Conservation (phyloP, 1,140 invertebrate genomes). For the Temnothorax curvispinosus region DNA sequence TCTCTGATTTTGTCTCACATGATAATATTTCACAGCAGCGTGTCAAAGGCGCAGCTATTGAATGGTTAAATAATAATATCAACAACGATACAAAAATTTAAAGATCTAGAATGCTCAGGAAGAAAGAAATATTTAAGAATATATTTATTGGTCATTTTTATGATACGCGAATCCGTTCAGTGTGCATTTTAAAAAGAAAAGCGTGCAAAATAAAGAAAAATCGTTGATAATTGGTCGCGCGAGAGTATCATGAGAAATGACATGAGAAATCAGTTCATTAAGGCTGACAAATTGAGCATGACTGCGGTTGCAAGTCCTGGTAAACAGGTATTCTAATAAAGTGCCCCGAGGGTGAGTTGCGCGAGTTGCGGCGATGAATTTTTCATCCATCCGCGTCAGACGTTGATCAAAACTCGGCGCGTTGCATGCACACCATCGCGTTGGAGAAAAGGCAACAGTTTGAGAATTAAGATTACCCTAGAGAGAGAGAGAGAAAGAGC, state of each 20-base stretch:
- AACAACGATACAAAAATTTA: background rate
- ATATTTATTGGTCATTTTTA: background rate
- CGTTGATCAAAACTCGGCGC: slow-evolving; percentile 63
- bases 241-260: background rate
- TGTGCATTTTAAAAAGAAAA: background rate
- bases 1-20: background rate
- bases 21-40: background rate
- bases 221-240: background rate
- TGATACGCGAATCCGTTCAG: background rate
- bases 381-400: slow-evolving; percentile 58
- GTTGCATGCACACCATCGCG: background rate
- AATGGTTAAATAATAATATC: background rate
- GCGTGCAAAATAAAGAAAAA: background rate
- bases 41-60: background rate
- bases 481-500: slow-evolving; percentile 53
- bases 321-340: slow-evolving; percentile 71
- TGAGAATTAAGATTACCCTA: slow-evolving; percentile 80
- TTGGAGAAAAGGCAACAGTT: slow-evolving; percentile 34
- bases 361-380: slow-evolving; percentile 36
- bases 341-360: slow-evolving; percentile 45
- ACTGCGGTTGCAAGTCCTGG: slow-evolving; percentile 35
- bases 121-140: background rate
- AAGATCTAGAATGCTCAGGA: background rate
- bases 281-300: slow-evolving; percentile 66
- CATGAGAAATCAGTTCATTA: slow-evolving; percentile 62